phyloP scores from a whole-genome alignment of 2,888 invertebrate species.

The Axea sp. region DNA sequence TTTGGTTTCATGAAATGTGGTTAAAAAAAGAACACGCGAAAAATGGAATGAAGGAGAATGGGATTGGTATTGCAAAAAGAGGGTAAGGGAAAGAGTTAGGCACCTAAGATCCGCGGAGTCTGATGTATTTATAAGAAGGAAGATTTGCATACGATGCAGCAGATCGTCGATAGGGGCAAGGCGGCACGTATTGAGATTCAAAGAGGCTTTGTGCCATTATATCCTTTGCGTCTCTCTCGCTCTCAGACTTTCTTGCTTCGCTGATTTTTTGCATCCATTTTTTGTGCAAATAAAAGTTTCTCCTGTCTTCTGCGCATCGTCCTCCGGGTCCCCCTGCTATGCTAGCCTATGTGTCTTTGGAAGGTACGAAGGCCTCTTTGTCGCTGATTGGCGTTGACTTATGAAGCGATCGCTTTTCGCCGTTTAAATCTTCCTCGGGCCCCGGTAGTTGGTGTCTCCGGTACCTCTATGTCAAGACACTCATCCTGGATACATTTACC shows the following conservation, averaged over 20 bases:
- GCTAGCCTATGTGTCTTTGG: constrained; percentile 45
- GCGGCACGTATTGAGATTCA: constrained; percentile 76
- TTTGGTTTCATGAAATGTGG: constrained; percentile 37
- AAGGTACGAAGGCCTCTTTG: constrained; percentile 54
- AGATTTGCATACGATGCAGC: constrained; percentile 79
- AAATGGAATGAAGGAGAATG: constrained; percentile 40
- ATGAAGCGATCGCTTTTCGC: constrained; percentile 72
- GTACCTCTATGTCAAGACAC: constrained; percentile 57
- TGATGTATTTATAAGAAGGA: constrained; percentile 79
- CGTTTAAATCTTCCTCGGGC: constrained; percentile 60
- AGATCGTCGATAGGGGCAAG: constrained; percentile 73
- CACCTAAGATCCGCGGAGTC: constrained; percentile 76
- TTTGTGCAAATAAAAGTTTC: constrained; percentile 65
- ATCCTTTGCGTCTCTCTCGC: constrained; percentile 64
- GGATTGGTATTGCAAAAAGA: constrained; percentile 50
- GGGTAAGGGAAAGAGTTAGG: constrained; percentile 66
- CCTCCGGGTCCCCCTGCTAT: constrained; percentile 55
- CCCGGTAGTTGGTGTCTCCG: constrained; percentile 63
- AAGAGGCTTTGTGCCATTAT: constrained; percentile 77
- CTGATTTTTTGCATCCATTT: constrained; percentile 47
- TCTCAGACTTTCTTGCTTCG: constrained; percentile 41
- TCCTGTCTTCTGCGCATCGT: constrained; percentile 54
- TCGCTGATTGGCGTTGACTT: constrained; percentile 73
- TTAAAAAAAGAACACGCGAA: constrained; percentile 37
- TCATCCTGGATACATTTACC: constrained; percentile 60